Evolutionary conservation across 1,140 invertebrate genomes (phyloP), one percentile per base, ranked within the genome.

Genomic region (Bombus waltoni): DNA sequence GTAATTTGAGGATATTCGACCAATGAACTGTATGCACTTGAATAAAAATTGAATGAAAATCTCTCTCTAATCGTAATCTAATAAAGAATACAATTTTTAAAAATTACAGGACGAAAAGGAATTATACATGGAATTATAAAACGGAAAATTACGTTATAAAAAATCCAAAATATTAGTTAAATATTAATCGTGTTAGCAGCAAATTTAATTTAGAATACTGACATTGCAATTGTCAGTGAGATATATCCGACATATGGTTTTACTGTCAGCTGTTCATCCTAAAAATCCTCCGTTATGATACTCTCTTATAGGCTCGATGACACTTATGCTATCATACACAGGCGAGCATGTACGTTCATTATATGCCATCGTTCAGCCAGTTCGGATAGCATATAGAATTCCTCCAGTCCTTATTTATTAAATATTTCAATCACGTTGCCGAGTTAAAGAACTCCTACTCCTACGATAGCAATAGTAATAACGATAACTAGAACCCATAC

Each of bases 371-470:
- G 73, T 38, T 53, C 28, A 13, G 22, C 13, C 13, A 72, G 40
- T 15, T 3, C 40, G 28, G 13, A 42, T 40, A 40, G 25, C 25
- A 32, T 18, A 32, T 22, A 35, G 22, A 47, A 25, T 75, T 38
- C 25, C 32, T 25, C 22, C 6, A 25, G 18, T 75, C n/a, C 32
- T 53, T 76, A 28, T 76, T 76, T 76, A 57, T 38, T 53, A 76
- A 76, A 76, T 76, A 76, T 76, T 76, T 76, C 44, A 75, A 47
- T 75, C 47, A 57, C 35, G 32, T 57, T 74, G n/a, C 10, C n/a
- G 42, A 28, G 72, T 47, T 35, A 57, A 15, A 57, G 74, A 25
- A 75, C 73, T 74, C 42, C n/a, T 11, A 75, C 38, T 76, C 38
- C 47, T 38, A 38, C 74, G 44, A 35, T 25, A 15, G 35, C 22